Conservation (phyloP, 2,888 invertebrate species). For the Athalia rosae region DNA sequence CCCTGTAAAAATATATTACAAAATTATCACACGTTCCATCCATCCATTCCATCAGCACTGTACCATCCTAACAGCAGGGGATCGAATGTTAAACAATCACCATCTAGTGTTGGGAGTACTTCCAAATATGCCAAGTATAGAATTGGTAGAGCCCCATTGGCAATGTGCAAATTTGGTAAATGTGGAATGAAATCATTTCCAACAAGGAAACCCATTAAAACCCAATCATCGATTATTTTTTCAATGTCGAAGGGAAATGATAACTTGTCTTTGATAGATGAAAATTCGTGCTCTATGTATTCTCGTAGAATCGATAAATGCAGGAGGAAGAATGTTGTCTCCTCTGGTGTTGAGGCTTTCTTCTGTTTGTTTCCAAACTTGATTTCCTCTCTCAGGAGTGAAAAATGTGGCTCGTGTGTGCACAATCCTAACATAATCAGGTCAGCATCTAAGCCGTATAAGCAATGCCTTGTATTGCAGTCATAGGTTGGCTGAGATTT, state of each 20-base stretch:
- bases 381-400: constrained; percentile 94
- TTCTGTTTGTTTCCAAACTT: constrained; percentile 82
- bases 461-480: constrained; percentile 94
- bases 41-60: background rate
- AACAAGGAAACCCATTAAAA: constrained; percentile 96
- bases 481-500: constrained; percentile 90
- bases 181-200: constrained; percentile 99
- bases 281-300: constrained; percentile 94
- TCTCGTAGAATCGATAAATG: constrained; percentile 94
- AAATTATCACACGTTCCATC: background rate
- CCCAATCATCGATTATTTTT: constrained; percentile 97
- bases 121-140: constrained; percentile 92
- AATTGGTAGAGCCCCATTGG: constrained; percentile 89
- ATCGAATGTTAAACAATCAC: constrained; percentile 72
- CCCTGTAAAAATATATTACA: constrained; percentile 76
- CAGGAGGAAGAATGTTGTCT: constrained; percentile 93
- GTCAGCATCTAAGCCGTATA: constrained; percentile 98
- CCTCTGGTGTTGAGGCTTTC: constrained; percentile 85
- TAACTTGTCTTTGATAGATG: constrained; percentile 79
- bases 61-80: background rate
- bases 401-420: constrained; percentile 97
- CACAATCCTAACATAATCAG: constrained; percentile 97
- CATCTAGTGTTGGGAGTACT: constrained; percentile 89
- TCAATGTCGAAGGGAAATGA: constrained; percentile 90
- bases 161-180: constrained; percentile 95